A percentile compares a stretch with the other conserved stretches of the same genome.
These are phyloP conservation scores for Phylloscopus whistleri DNA, from an alignment of 2,113 vertebrate genomes.

Conservation along the genomic window DNA sequence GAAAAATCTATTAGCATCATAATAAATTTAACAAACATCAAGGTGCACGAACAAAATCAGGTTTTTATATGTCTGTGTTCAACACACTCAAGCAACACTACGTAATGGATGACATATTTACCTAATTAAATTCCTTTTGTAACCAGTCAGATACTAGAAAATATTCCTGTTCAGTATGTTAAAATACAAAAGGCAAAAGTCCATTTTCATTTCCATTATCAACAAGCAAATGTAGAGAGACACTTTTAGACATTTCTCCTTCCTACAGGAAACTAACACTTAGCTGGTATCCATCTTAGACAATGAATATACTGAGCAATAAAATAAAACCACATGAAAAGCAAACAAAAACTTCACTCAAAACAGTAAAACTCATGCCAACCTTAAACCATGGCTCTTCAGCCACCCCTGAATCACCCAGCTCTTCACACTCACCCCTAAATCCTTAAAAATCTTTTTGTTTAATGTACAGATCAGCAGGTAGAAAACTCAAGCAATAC, in stretches of 20 bases:
- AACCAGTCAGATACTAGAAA: not conserved
- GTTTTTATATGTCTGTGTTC: not conserved
- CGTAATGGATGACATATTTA: not conserved
- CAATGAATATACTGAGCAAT: not conserved
- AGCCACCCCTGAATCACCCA: no score
- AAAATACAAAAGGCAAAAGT: not conserved
- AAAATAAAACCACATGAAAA: not conserved
- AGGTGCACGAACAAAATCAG: not conserved
- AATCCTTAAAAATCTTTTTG: not conserved
- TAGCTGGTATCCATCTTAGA: not conserved
- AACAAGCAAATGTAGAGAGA: not conserved
- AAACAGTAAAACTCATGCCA: not conserved
- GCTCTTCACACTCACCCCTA: not conserved
- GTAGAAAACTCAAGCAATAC: not conserved
- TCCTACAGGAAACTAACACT: not conserved
- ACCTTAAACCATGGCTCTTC: not conserved
- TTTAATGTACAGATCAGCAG: not conserved
- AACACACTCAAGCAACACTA: not conserved
- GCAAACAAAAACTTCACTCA: not conserved
- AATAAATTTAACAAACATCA: not conserved
- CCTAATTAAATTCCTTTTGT: not conserved
- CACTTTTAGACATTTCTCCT: not conserved
- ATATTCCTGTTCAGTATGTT: not conserved
- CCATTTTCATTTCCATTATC: not conserved
- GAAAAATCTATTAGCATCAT: not conserved